Conservation (phyloP, 2,888 invertebrate species). For the Caenorhabditis afra region DNA sequence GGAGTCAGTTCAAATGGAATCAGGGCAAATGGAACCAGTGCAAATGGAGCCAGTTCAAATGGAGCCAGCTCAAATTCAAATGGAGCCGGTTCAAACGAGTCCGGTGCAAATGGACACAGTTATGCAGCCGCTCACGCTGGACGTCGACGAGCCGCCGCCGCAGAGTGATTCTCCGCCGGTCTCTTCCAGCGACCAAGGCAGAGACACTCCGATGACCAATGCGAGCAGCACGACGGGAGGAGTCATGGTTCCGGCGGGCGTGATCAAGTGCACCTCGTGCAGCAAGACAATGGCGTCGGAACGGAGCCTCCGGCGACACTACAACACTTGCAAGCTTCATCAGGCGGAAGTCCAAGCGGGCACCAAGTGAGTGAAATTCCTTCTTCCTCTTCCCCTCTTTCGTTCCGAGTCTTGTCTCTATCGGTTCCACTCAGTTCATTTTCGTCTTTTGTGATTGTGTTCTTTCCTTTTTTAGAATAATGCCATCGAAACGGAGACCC, state of each 20-base stretch:
- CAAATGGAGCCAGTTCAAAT: too few relatives aligned
- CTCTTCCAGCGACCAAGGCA: constrained; percentile 39
- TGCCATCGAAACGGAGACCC: constrained; percentile 9
- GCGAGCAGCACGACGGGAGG: background rate
- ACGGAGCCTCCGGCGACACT: constrained; percentile 64
- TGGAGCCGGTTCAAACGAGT: too few relatives aligned
- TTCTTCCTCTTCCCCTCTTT: background rate
- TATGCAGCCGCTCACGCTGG: constrained; percentile 26
- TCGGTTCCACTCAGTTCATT: too few relatives aligned
- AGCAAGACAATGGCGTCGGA: constrained; percentile 63
- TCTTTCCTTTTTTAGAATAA: background rate
- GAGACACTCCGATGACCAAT: background rate
- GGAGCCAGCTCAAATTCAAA: too few relatives aligned
- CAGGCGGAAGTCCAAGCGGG: constrained; percentile 43
- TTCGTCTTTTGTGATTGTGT: constrained; percentile 13
- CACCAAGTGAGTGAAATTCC: constrained; percentile 58
- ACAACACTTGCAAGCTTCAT: constrained; percentile 63
- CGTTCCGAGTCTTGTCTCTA: background rate
- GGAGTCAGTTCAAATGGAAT: too few relatives aligned
- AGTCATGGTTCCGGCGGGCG: background rate
- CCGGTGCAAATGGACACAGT: constrained; percentile 17
- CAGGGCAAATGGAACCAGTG: too few relatives aligned
- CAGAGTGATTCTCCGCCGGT: constrained; percentile 31
- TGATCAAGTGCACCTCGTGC: constrained; percentile 64
- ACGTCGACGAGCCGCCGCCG: constrained; percentile 27